phyloP scores from a whole-genome alignment of 1,140 invertebrate genomes.

The Philotrypesis tridentata region DNA sequence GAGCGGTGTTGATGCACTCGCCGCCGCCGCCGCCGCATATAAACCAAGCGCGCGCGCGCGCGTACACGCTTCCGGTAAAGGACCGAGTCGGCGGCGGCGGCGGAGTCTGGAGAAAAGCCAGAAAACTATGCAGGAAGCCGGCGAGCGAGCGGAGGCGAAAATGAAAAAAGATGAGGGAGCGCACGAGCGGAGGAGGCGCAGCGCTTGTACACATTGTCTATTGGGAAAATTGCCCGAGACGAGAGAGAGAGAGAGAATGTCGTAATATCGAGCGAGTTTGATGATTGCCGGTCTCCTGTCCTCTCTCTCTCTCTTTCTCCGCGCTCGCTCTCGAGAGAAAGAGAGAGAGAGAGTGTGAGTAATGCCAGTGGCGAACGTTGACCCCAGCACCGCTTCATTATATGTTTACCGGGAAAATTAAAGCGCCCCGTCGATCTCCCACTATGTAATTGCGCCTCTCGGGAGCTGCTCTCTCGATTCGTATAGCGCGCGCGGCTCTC shows the following conservation, averaged over 20 bases:
- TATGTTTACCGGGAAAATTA: not conserved
- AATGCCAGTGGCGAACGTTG: not conserved
- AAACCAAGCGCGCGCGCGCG: constrained; percentile 21
- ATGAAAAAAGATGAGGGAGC: not conserved
- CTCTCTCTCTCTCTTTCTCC: no score
- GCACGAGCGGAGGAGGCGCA: no score
- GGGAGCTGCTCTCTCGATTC: no score
- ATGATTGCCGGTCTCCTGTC: no score
- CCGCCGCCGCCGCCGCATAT: constrained; percentile 13
- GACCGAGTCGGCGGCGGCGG: not conserved
- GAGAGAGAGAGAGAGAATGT: not conserved
- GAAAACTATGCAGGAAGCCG: constrained; percentile 26
- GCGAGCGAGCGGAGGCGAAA: not conserved
- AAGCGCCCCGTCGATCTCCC: not conserved
- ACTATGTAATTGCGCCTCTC: not conserved
- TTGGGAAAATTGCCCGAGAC: not conserved
- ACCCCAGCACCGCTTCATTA: not conserved
- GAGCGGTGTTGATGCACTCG: constrained; percentile 31
- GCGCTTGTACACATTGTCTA: not conserved
- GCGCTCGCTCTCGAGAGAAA: not conserved
- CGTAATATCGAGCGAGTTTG: no score
- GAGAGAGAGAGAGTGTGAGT: not conserved
- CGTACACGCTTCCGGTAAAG: constrained; percentile 32
- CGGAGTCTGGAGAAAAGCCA: constrained; percentile 6
- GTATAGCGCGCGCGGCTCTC: no score